Evolutionary conservation across 2,113 vertebrate genomes (phyloP).

Genomic region (Hydropotes inermis): DNA sequence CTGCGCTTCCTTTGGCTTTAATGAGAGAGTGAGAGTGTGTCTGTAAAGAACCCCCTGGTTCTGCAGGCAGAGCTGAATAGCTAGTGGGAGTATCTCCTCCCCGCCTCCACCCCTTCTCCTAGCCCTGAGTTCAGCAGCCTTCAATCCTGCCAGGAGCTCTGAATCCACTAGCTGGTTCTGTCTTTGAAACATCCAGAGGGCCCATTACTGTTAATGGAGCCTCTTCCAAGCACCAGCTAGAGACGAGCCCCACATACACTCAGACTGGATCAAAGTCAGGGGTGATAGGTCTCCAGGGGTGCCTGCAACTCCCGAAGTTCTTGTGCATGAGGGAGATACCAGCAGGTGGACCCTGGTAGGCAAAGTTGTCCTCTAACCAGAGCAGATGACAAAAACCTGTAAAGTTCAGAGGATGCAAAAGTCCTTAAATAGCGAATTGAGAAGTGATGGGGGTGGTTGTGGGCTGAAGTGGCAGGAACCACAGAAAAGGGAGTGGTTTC

Average conservation of each 20-base stretch:
- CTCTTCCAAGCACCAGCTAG: background rate
- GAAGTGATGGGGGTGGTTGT: background rate
- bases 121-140: background rate
- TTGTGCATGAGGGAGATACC: slow-evolving; percentile 14
- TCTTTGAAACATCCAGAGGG: background rate
- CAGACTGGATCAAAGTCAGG: slow-evolving; percentile 9
- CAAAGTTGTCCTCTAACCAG: slow-evolving; percentile 37
- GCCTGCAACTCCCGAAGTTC: background rate
- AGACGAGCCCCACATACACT: background rate
- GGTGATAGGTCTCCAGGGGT: background rate
- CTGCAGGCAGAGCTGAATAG: slow-evolving; percentile 30
- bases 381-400: slow-evolving; percentile 44
- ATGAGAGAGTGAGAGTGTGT: background rate
- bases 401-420: background rate
- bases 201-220: background rate
- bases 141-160: background rate
- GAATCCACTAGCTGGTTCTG: slow-evolving; percentile 17
- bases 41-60: slow-evolving; percentile 43
- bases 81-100: slow-evolving; percentile 22
- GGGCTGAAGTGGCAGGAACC: background rate
- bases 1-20: slow-evolving; percentile 53
- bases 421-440: background rate
- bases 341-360: slow-evolving; percentile 53
- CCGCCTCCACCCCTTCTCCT: background rate
- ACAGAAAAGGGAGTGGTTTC: rapidly evolving